A percentile compares a stretch with the other conserved stretches of the same genome.
phyloP scores from a whole-genome alignment of 1,140 invertebrate species.

The Copidosoma floridanum region DNA sequence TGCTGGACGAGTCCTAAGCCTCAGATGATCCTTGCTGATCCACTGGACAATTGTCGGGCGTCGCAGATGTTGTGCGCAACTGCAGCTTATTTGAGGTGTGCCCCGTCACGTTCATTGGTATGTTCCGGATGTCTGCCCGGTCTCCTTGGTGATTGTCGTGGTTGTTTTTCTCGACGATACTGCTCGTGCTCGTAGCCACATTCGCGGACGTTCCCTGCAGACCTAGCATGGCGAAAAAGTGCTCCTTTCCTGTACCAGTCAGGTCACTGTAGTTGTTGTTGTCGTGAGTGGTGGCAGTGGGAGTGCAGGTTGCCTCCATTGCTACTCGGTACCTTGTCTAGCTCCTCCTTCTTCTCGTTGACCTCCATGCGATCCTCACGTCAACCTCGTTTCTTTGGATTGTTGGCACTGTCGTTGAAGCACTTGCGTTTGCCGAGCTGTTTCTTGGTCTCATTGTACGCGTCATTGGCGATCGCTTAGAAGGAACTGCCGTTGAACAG shows the following conservation, averaged over 20 bases:
- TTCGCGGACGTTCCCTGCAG: slow-evolving; percentile 66
- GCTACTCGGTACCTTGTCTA: slow-evolving; percentile 30
- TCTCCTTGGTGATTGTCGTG: slow-evolving; percentile 52
- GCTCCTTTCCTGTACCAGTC: slow-evolving; percentile 29
- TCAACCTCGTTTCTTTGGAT: slow-evolving; percentile 27
- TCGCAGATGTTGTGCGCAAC: slow-evolving; percentile 46
- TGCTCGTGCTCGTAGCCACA: too few species aligned
- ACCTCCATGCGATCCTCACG: slow-evolving; percentile 38
- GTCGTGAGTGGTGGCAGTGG: slow-evolving; percentile 6
- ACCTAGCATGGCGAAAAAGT: slow-evolving; percentile 79
- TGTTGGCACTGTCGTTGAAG: slow-evolving; percentile 23
- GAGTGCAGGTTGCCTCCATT: slow-evolving; percentile 36
- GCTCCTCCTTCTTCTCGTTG: slow-evolving; percentile 32
- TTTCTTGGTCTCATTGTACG: slow-evolving; percentile 52
- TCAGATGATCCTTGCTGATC: slow-evolving; percentile 37
- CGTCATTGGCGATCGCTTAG: slow-evolving; percentile 55
- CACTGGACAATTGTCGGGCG: slow-evolving; percentile 42
- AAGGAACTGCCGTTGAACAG: slow-evolving; percentile 27
- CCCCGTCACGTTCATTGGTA: slow-evolving; percentile 73
- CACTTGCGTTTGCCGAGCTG: slow-evolving; percentile 44
- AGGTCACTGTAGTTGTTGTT: background rate
- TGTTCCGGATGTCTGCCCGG: slow-evolving; percentile 80
- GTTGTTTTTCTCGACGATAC: too few species aligned
- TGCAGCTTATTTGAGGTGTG: slow-evolving; percentile 63
- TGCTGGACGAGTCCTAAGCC: slow-evolving; percentile 45